phyloP scores from a whole-genome alignment of 2,888 invertebrate genomes.

The Antheraea assamensis region DNA sequence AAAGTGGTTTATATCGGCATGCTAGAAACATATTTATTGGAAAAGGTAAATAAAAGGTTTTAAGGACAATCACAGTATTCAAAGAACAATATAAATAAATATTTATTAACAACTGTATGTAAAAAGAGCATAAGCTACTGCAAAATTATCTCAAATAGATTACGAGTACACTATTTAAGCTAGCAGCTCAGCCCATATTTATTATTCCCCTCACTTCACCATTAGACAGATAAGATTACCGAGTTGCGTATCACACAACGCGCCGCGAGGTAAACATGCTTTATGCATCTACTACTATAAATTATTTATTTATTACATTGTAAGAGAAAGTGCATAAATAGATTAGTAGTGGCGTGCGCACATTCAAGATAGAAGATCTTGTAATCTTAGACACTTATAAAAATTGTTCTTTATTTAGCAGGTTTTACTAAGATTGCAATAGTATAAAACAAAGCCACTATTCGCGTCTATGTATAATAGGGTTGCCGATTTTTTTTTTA shows the following conservation, averaged over 20 bases:
- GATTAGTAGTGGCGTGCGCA: neutral
- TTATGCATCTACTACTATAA: constrained; percentile 38
- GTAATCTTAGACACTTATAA: neutral
- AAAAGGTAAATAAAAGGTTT: neutral
- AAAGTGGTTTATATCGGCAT: no score
- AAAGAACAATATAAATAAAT: neutral
- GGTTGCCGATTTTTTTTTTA: no score
- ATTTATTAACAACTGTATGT: neutral
- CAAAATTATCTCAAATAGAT: constrained; percentile 19
- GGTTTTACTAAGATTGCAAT: no score
- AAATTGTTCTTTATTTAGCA: no score
- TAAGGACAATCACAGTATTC: neutral
- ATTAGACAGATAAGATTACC: constrained; percentile 64
- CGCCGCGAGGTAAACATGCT: constrained; percentile 29
- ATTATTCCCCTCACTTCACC: constrained; percentile 52
- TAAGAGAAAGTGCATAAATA: constrained; percentile 30
- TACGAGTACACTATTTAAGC: constrained; percentile 17
- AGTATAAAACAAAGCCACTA: no score
- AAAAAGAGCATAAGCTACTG: constrained; percentile 7
- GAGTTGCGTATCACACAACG: constrained; percentile 59
- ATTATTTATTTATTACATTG: constrained; percentile 42
- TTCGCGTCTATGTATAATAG: no score
- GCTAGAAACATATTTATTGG: no score
- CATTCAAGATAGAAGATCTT: neutral
- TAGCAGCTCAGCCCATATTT: constrained; percentile 52